These are phyloP conservation scores for Ceratina japonica DNA, from an alignment of 1,140 invertebrate genomes.

Conservation along the genomic window DNA sequence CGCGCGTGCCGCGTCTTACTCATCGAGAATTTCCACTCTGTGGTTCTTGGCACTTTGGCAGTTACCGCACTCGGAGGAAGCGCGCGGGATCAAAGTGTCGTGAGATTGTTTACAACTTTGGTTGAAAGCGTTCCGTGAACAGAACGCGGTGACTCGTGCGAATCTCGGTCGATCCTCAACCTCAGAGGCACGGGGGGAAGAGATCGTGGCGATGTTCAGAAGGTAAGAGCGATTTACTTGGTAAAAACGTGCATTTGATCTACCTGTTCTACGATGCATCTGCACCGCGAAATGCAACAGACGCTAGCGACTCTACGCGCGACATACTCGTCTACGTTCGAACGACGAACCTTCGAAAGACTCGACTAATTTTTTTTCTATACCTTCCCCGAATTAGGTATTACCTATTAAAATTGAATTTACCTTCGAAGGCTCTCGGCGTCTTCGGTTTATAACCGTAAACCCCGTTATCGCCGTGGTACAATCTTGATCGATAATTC, in stretches of 20 bases:
- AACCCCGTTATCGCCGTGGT: constrained; percentile 81
- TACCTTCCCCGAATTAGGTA: too few species aligned
- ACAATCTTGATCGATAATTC: constrained; percentile 55
- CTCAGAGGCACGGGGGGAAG: neutral
- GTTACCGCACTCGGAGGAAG: neutral
- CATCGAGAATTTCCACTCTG: neutral
- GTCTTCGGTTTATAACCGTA: constrained; percentile 80
- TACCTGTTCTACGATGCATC: neutral
- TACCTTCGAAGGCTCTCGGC: constrained; percentile 77
- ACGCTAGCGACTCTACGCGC: neutral
- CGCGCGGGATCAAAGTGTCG: neutral
- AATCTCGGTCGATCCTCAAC: neutral
- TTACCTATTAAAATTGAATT: constrained; percentile 2
- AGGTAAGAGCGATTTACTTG: constrained; percentile 4
- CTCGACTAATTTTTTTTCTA: too few species aligned
- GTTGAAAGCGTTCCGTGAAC: neutral
- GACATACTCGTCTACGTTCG: neutral
- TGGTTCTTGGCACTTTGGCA: neutral
- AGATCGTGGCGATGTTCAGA: too few species aligned
- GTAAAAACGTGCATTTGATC: neutral
- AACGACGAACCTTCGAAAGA: too few species aligned
- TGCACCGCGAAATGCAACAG: neutral
- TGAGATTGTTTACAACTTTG: neutral
- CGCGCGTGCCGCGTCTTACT: neutral
- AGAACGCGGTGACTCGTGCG: neutral